Percentiles rank a stretch among this genome's conserved stretches.
Conservation (phyloP, 2,797 vertebrate genomes). For the Halcyon badia region DNA sequence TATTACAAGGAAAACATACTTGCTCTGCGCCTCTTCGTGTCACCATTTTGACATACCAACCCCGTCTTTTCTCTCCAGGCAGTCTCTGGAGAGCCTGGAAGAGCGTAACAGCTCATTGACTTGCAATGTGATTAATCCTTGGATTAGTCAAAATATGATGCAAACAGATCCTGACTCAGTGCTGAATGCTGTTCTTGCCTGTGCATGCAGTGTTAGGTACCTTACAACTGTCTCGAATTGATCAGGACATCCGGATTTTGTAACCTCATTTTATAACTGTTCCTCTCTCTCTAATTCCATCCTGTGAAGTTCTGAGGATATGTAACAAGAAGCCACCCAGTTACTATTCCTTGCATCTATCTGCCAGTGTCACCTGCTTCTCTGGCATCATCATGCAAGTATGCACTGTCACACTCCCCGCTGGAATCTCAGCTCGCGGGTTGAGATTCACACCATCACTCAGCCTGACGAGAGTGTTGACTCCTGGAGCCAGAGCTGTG, state of each 20-base stretch:
- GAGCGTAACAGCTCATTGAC: conserved; percentile 59
- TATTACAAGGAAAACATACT: conserved; percentile 21
- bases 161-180: conserved; percentile 68
- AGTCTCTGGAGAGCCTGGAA: conserved; percentile 43
- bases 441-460: conserved; percentile 84
- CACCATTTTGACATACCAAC: not conserved
- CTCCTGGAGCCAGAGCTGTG: conserved; percentile 78
- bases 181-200: conserved; percentile 64
- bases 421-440: conserved; percentile 83
- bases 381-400: conserved; percentile 82
- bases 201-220: conserved; percentile 71
- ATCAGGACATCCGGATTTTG: conserved; percentile 84
- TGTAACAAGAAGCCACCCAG: conserved; percentile 82
- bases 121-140: conserved; percentile 75
- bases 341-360: conserved; percentile 77
- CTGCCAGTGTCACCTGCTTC: conserved; percentile 84
- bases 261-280: conserved; percentile 81
- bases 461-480: conserved; percentile 77
- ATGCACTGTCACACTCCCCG: conserved; percentile 81
- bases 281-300: conserved; percentile 81
- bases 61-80: not conserved
- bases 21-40: not conserved
- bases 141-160: conserved; percentile 74
- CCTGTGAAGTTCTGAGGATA: conserved; percentile 84
- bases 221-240: conserved; percentile 78